A percentile compares a stretch with the other conserved stretches of the same genome.
These are phyloP conservation scores for Champsocephalus esox DNA, from an alignment of 2,797 vertebrate species.

Conservation along the genomic window DNA sequence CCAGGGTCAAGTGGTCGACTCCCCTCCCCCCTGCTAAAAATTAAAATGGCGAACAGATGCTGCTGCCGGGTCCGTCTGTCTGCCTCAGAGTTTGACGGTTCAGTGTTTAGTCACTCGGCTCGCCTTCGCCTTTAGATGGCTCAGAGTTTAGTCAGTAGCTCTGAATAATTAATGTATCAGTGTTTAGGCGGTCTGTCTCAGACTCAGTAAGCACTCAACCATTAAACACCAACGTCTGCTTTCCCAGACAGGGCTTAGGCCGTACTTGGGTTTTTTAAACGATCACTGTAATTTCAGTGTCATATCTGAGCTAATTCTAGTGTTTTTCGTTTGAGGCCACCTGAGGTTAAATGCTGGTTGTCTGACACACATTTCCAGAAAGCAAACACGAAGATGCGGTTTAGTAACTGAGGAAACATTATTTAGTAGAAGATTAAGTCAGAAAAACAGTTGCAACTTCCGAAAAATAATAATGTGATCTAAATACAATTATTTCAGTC, in stretches of 20 bases:
- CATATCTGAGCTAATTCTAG: no score
- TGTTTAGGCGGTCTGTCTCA: conserved; percentile 47
- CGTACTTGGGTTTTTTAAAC: not conserved
- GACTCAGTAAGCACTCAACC: conserved; percentile 16
- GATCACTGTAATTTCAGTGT: not conserved
- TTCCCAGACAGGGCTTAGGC: conserved; percentile 2
- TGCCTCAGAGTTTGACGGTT: conserved; percentile 52
- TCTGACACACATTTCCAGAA: no score
- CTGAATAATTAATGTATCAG: conserved; percentile 62
- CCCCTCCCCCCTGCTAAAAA: conserved; percentile 26
- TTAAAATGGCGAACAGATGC: conserved; percentile 71
- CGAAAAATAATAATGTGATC: no score
- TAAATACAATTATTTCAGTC: no score
- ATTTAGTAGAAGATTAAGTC: no score
- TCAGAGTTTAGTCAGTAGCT: conserved; percentile 50
- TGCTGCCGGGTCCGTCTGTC: conserved; percentile 64
- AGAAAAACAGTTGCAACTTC: no score
- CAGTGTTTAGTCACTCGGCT: conserved; percentile 46
- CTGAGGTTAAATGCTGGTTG: no score
- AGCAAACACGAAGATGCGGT: no score
- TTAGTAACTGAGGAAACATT: no score
- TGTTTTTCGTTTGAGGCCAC: no score
- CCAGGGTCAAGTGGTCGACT: conserved; percentile 54
- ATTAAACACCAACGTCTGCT: conserved; percentile 33
- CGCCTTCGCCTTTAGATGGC: conserved; percentile 44